Percentiles rank a stretch among this genome's conserved stretches.
These are phyloP conservation scores for Trichechus manatus DNA, from an alignment of 2,113 vertebrate genomes.

Conservation along the genomic window DNA sequence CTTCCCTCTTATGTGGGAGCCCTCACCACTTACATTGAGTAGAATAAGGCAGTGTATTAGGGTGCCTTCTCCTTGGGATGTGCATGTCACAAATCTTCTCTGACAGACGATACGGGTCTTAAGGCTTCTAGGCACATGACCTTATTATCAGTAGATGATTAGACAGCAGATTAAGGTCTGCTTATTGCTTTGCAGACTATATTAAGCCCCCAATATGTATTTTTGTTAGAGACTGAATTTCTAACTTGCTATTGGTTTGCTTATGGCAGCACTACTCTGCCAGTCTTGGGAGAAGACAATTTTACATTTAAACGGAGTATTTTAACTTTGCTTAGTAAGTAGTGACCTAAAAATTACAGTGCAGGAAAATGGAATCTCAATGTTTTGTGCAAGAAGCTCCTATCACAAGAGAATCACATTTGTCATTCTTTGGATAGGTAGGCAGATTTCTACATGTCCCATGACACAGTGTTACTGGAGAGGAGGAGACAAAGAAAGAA, in stretches of 20 bases:
- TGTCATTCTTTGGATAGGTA: slow-evolving; percentile 36
- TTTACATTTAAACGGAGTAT: slow-evolving; percentile 59
- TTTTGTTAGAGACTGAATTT: slow-evolving; percentile 54
- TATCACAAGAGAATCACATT: not conserved
- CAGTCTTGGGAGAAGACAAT: slow-evolving; percentile 36
- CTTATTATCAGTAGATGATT: slow-evolving; percentile 30
- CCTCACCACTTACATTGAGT: not conserved
- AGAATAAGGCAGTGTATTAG: not conserved
- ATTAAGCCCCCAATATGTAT: not conserved
- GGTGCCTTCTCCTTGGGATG: not conserved
- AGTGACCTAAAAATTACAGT: slow-evolving; percentile 63
- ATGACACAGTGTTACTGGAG: not conserved
- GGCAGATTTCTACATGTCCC: not conserved
- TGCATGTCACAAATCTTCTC: not conserved
- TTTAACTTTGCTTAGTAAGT: slow-evolving; percentile 54
- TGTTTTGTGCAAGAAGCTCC: slow-evolving; percentile 28
- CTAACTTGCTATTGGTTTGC: not conserved
- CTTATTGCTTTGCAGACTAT: not conserved
- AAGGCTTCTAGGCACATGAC: not conserved
- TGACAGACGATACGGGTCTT: not conserved
- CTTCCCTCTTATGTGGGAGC: not conserved
- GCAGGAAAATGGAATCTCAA: slow-evolving; percentile 33
- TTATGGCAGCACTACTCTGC: not conserved
- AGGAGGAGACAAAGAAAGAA: not conserved
- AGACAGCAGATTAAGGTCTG: slow-evolving; percentile 13